Conservation (phyloP, 92 coral and sea anemone genomes). For the Palythoa heliodiscus region DNA sequence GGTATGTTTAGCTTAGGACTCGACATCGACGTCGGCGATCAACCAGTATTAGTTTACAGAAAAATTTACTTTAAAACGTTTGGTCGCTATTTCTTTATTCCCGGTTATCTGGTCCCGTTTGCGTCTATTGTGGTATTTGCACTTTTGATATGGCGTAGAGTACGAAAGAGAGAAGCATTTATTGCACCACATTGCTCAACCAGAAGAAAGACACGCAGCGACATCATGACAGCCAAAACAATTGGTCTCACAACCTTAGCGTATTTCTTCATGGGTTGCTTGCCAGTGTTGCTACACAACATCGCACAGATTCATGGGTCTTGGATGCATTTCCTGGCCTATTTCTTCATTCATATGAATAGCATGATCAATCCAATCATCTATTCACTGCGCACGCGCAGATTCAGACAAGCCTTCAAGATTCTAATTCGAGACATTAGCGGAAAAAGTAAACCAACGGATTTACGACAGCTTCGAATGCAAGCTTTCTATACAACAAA, state of each 20-base stretch:
- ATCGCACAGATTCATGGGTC: conserved; percentile 77
- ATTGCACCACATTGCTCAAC: conserved; percentile 56
- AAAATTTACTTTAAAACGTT: conserved; percentile 66
- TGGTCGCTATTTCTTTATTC: conserved; percentile 74
- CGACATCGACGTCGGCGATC: conserved; percentile 62
- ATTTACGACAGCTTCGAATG: neutral
- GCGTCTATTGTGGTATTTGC: conserved; percentile 58
- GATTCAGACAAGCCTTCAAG: conserved; percentile 62
- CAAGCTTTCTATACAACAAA: neutral
- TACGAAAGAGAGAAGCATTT: conserved; percentile 50
- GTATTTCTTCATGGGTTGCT: conserved; percentile 77
- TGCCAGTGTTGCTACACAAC: conserved; percentile 79
- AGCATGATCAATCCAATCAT: conserved; percentile 86
- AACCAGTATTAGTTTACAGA: conserved; percentile 73
- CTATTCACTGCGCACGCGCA: conserved; percentile 71
- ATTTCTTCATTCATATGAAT: conserved; percentile 71
- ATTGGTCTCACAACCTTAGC: conserved; percentile 65
- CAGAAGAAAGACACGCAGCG: conserved; percentile 55
- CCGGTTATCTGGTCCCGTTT: conserved; percentile 76
- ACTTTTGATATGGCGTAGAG: conserved; percentile 63
- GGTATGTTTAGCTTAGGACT: conserved; percentile 72
- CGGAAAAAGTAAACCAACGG: conserved; percentile 41
- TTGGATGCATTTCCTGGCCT: conserved; percentile 81
- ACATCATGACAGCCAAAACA: conserved; percentile 85
- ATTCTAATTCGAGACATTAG: conserved; percentile 56